These are phyloP conservation scores for Nyctalus aviator DNA, from an alignment of 2,797 vertebrate species.

Conservation along the genomic window DNA sequence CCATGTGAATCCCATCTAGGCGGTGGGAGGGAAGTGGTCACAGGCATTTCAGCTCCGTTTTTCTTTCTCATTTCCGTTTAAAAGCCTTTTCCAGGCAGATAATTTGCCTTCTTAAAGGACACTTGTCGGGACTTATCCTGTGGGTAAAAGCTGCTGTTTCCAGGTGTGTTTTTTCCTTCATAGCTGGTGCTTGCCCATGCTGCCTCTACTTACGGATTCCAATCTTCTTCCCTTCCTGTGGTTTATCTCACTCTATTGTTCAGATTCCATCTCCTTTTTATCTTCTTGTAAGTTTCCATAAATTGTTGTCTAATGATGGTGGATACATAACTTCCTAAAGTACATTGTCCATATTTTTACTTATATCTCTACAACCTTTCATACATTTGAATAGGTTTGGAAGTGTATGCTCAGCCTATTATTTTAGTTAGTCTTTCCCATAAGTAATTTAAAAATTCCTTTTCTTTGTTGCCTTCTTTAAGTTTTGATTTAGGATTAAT, in stretches of 20 bases:
- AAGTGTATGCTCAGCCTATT: background rate
- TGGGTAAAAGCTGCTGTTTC: background rate
- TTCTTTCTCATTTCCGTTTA: background rate
- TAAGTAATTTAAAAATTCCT: background rate
- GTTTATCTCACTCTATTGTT: background rate
- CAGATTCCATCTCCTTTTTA: background rate
- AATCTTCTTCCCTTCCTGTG: background rate
- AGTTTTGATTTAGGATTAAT: background rate
- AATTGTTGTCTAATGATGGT: background rate
- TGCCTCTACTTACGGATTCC: background rate
- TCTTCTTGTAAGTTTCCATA: background rate
- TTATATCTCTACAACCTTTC: background rate
- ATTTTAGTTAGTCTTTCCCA: constrained; percentile 2
- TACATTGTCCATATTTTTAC: background rate
- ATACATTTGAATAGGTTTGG: background rate
- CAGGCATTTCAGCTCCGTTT: background rate
- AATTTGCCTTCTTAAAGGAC: background rate
- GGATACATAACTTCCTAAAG: background rate
- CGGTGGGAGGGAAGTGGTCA: too few relatives aligned
- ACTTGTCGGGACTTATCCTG: background rate
- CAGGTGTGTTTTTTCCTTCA: background rate
- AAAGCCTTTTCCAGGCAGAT: background rate
- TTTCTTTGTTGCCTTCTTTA: constrained; percentile 19
- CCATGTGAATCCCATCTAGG: background rate
- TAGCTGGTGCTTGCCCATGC: background rate